These are phyloP conservation scores for Rissa tridactyla DNA, from an alignment of 2,113 vertebrate genomes.

Conservation along the genomic window DNA sequence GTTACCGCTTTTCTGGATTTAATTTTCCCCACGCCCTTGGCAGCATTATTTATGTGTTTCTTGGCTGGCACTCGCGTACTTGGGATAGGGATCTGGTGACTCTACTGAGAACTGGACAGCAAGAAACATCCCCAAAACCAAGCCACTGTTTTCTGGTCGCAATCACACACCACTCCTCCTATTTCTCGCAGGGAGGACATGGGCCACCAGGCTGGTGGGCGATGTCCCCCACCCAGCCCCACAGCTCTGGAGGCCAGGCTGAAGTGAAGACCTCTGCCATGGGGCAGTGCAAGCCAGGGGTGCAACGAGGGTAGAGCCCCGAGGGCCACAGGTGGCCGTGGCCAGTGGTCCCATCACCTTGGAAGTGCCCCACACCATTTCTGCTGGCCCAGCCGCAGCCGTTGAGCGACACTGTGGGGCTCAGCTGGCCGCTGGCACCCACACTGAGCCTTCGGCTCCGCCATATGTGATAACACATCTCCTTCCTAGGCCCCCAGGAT, in stretches of 20 bases:
- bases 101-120: background rate
- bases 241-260: background rate
- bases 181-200: fast-evolving
- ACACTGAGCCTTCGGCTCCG: background rate
- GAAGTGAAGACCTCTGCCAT: no score
- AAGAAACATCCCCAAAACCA: background rate
- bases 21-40: background rate
- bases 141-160: background rate
- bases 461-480: no score
- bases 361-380: background rate
- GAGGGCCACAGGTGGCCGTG: fast-evolving
- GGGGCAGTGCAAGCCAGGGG: fast-evolving
- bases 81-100: background rate
- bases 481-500: background rate
- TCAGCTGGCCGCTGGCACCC: background rate
- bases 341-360: background rate
- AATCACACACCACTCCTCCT: fast-evolving
- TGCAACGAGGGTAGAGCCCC: fast-evolving
- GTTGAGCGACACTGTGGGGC: fast-evolving
- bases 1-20: background rate
- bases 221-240: background rate
- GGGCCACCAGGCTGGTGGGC: background rate
- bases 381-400: background rate
- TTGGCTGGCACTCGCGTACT: background rate
- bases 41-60: background rate